Conservation (phyloP, 1,140 invertebrate genomes). For the Uloborus diversus region DNA sequence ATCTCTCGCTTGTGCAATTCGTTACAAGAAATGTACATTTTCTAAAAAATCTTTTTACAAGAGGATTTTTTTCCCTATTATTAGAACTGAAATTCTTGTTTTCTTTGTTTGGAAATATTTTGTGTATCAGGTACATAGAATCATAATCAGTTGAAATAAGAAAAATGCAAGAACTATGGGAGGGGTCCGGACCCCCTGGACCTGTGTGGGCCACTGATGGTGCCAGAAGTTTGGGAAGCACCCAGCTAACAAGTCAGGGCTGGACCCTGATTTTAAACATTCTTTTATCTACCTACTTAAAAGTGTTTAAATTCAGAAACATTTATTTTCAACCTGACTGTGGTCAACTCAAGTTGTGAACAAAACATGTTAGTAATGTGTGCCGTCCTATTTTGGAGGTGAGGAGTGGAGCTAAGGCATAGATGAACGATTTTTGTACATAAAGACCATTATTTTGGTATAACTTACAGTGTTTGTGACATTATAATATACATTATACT, state of each 20-base stretch:
- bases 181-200: too few relatives aligned
- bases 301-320: constrained; percentile 19
- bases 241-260: constrained; percentile 4
- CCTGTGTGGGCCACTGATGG: too few relatives aligned
- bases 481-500: neutral
- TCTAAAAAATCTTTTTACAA: too few relatives aligned
- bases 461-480: constrained; percentile 11
- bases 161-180: too few relatives aligned
- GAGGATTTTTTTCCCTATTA: too few relatives aligned
- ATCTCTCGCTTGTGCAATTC: too few relatives aligned
- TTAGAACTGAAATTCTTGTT: too few relatives aligned
- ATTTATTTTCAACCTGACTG: constrained; percentile 1
- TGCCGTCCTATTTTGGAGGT: constrained; percentile 24
- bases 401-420: neutral
- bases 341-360: constrained; percentile 5
- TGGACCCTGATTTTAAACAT: constrained; percentile 39
- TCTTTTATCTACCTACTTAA: constrained; percentile 27
- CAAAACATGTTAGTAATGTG: constrained; percentile 43
- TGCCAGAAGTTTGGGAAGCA: too few relatives aligned
- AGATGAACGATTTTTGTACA: constrained; percentile 15
- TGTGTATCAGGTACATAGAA: too few relatives aligned
- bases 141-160: too few relatives aligned
- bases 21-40: too few relatives aligned
- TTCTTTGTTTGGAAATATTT: too few relatives aligned
- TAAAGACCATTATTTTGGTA: constrained; percentile 39